phyloP scores from a whole-genome alignment of 2,888 invertebrate genomes.

The Cabera pusaria region DNA sequence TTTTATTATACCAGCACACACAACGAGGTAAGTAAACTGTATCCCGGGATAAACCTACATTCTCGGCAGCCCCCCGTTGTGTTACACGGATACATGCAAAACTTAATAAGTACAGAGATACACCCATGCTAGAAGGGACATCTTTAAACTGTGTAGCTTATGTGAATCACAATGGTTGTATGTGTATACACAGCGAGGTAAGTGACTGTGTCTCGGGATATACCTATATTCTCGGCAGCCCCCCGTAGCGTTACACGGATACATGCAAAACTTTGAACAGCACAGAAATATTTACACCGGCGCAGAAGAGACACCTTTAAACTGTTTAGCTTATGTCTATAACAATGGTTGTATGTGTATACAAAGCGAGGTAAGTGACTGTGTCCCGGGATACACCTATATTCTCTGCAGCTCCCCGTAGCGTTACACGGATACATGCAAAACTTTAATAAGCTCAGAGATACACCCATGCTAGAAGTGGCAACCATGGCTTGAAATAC shows the following conservation, averaged over 20 bases:
- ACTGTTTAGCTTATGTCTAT: too few species aligned
- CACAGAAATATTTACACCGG: too few species aligned
- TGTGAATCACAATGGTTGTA: too few species aligned
- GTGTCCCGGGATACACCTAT: slow-evolving; percentile 6
- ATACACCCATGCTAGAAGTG: slow-evolving; percentile 4
- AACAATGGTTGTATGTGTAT: too few species aligned
- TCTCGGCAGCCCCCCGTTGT: slow-evolving; percentile 12
- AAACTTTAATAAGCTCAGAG: slow-evolving; percentile 10
- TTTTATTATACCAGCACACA: not conserved
- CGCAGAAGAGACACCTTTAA: too few species aligned
- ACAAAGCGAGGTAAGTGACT: too few species aligned
- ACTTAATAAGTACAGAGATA: too few species aligned
- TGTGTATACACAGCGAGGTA: too few species aligned
- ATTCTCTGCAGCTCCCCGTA: slow-evolving; percentile 10
- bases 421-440: slow-evolving; percentile 3
- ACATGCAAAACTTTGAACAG: slow-evolving; percentile 12
- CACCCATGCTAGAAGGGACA: too few species aligned
- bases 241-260: slow-evolving; percentile 1
- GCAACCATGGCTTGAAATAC: too few species aligned
- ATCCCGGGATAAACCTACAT: slow-evolving; percentile 9
- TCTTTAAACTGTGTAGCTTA: too few species aligned
- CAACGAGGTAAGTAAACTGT: slow-evolving; percentile 11
- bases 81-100: not conserved
- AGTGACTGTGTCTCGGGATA: too few species aligned
- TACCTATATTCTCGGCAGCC: slow-evolving; percentile 11